A percentile compares a stretch with the other conserved stretches of the same genome.
phyloP scores from a whole-genome alignment of 1,140 invertebrate species.

The Drosophila takahashii region DNA sequence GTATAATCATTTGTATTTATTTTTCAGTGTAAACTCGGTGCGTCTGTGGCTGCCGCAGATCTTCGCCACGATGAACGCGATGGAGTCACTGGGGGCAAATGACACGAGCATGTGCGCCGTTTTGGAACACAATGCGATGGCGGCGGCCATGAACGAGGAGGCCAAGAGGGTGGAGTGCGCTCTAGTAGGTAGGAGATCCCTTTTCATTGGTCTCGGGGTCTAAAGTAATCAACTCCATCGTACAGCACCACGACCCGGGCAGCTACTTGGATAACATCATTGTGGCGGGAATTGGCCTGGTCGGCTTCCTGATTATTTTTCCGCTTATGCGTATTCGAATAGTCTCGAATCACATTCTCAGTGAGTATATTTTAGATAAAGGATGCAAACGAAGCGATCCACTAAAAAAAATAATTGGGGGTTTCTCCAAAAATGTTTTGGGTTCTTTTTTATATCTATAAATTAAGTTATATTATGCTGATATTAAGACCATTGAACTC shows the following conservation, averaged over 20 bases:
- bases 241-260: constrained; percentile 40
- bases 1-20: background rate
- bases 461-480: no score
- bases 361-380: constrained; percentile 29
- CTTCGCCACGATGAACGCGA: constrained; percentile 85
- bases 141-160: background rate
- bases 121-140: constrained; percentile 34
- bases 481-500: no score
- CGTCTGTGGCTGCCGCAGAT: constrained; percentile 86
- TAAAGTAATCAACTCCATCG: constrained; percentile 60
- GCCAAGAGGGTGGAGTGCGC: constrained; percentile 47
- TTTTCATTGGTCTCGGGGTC: constrained; percentile 27
- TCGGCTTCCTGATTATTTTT: constrained; percentile 58
- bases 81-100: constrained; percentile 82
- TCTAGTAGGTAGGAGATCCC: constrained; percentile 64
- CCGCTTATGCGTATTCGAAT: constrained; percentile 47
- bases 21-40: constrained; percentile 60
- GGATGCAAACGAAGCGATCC: background rate
- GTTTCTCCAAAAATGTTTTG: no score
- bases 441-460: no score
- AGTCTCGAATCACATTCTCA: constrained; percentile 54
- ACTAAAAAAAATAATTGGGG: background rate
- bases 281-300: constrained; percentile 49
- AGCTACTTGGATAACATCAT: constrained; percentile 62
- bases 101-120: constrained; percentile 85